Conservation (phyloP, 2,113 vertebrate species). For the Camelus bactrianus region DNA sequence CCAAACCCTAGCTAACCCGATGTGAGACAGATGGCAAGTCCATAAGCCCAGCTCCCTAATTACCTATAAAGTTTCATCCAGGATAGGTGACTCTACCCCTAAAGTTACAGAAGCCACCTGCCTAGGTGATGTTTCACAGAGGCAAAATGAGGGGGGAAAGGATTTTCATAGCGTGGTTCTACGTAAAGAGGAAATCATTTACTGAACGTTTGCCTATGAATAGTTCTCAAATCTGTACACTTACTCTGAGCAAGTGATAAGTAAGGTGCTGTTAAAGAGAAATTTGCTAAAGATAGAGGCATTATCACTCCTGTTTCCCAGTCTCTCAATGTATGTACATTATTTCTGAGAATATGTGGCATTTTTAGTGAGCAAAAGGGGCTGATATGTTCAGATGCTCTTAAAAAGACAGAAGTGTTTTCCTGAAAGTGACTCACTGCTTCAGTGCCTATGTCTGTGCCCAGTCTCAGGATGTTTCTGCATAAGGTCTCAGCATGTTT, state of each 20-base stretch:
- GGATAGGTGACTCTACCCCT: not conserved
- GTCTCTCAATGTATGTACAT: not conserved
- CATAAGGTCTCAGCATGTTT: not conserved
- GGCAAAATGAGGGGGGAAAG: fast-evolving
- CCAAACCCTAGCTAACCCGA: not conserved
- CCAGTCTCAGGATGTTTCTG: not conserved
- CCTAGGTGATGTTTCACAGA: not conserved
- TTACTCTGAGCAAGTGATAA: not conserved
- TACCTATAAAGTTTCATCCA: not conserved
- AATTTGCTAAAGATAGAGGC: constrained; percentile 18
- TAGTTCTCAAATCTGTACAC: not conserved
- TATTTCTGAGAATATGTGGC: not conserved
- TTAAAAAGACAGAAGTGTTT: constrained; percentile 1
- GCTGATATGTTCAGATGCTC: not conserved
- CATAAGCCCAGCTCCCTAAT: not conserved
- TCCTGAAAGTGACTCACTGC: constrained; percentile 30
- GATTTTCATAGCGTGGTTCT: not conserved
- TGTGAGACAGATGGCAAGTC: not conserved
- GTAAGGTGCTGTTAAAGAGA: not conserved
- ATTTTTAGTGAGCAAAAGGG: not conserved
- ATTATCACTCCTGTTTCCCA: not conserved
- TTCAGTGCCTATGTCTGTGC: not conserved
- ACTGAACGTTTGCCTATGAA: not conserved
- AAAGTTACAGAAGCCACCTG: not conserved
- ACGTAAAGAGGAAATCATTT: not conserved